Conservation (phyloP, 2,113 vertebrate species). For the Triplophysa rosa region DNA sequence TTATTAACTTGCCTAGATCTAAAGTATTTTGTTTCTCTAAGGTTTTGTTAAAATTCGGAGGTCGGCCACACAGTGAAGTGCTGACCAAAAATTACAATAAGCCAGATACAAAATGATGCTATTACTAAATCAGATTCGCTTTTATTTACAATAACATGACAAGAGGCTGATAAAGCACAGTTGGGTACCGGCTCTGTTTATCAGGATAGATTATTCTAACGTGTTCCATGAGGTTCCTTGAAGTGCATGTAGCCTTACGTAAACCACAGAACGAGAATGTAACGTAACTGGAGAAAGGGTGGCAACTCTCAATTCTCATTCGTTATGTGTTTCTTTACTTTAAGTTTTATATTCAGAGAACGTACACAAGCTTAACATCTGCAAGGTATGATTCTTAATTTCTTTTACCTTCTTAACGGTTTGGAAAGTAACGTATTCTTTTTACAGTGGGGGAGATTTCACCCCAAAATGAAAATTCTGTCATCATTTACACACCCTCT, state of each 20-base stretch:
- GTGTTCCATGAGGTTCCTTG: neutral
- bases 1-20: constrained; percentile 5
- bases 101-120: constrained; percentile 1
- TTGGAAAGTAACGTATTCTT: too few relatives aligned
- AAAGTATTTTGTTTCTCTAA: constrained; percentile 13
- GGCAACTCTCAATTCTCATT: too few relatives aligned
- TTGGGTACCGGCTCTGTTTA: constrained; percentile 10
- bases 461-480: too few relatives aligned
- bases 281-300: neutral
- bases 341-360: too few relatives aligned
- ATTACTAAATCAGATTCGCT: constrained; percentile 17
- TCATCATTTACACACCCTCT: too few relatives aligned
- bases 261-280: neutral
- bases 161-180: constrained; percentile 17
- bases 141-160: constrained; percentile 34
- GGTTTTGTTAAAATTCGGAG: neutral
- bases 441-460: too few relatives aligned
- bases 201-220: constrained; percentile 7
- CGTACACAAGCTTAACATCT: too few relatives aligned
- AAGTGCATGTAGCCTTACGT: neutral
- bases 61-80: constrained; percentile 23
- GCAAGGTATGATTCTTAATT: too few relatives aligned
- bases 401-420: too few relatives aligned
- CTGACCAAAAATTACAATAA: constrained; percentile 21
- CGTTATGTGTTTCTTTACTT: too few relatives aligned